These are phyloP conservation scores for Pseudomyrmex dendroicus DNA, from an alignment of 1,140 invertebrate species.

Conservation along the genomic window DNA sequence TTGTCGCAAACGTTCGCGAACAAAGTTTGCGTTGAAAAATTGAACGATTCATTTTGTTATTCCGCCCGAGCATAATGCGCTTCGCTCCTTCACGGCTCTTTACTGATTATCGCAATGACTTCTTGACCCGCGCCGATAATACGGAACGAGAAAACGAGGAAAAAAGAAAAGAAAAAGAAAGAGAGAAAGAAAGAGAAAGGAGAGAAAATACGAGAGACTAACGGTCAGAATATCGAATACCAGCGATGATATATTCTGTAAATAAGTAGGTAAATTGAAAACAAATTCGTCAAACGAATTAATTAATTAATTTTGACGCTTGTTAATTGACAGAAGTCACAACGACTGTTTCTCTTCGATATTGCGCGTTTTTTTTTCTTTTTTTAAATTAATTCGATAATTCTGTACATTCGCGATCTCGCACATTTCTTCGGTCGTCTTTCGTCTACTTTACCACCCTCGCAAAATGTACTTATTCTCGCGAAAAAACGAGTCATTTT, in stretches of 20 bases:
- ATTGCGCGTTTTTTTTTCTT: background rate
- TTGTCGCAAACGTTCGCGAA: too few relatives aligned
- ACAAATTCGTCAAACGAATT: background rate
- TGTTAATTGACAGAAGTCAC: background rate
- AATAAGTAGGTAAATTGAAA: slow-evolving; percentile 8
- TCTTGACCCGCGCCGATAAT: slow-evolving; percentile 73
- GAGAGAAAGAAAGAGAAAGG: slow-evolving; percentile 37
- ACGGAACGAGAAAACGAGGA: slow-evolving; percentile 47
- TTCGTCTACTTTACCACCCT: too few relatives aligned
- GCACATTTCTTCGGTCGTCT: too few relatives aligned
- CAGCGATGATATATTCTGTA: slow-evolving; percentile 10
- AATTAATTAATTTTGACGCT: background rate
- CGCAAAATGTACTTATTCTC: slow-evolving; percentile 56
- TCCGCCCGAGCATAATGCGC: slow-evolving; percentile 56
- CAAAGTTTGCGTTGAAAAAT: slow-evolving; percentile 5
- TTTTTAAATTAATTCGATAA: background rate
- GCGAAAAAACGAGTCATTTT: slow-evolving; percentile 74
- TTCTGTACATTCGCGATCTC: too few relatives aligned
- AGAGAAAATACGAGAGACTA: slow-evolving; percentile 14
- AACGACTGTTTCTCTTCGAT: too few relatives aligned
- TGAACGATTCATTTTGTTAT: slow-evolving; percentile 57
- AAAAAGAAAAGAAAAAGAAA: slow-evolving; percentile 15
- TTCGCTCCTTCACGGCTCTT: slow-evolving; percentile 38
- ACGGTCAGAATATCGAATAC: slow-evolving; percentile 15
- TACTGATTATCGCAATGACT: slow-evolving; percentile 72